phyloP scores from a whole-genome alignment of 1,140 invertebrate species.

The Drosophila aff. region DNA sequence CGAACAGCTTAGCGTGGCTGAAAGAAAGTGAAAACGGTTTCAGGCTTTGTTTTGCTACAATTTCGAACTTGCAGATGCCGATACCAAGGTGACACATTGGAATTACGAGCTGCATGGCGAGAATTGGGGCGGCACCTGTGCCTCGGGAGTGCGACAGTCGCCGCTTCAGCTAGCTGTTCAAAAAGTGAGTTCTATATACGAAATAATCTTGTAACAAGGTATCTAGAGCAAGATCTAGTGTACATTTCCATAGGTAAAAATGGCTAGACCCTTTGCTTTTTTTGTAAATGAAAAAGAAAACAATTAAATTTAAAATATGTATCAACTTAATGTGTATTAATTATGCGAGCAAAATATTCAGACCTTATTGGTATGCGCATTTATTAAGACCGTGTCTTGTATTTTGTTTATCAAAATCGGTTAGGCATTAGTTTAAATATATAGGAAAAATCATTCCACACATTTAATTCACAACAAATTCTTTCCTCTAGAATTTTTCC shows the following conservation, averaged over 20 bases:
- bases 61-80: slow-evolving; percentile 40
- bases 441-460: neutral
- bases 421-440: neutral
- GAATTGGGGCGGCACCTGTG: slow-evolving; percentile 41
- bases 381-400: slow-evolving; percentile 3
- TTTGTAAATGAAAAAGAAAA: neutral
- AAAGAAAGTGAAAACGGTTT: slow-evolving; percentile 52
- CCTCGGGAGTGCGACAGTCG: slow-evolving; percentile 47
- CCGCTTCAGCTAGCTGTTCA: slow-evolving; percentile 45
- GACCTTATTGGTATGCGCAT: slow-evolving; percentile 28
- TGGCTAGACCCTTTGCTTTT: neutral
- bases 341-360: slow-evolving; percentile 14
- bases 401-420: neutral
- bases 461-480: neutral
- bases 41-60: slow-evolving; percentile 17
- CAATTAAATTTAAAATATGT: slow-evolving; percentile 17
- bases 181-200: slow-evolving; percentile 25
- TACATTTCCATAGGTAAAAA: neutral
- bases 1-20: slow-evolving; percentile 9
- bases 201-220: neutral
- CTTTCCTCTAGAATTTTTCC: neutral
- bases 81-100: slow-evolving; percentile 29
- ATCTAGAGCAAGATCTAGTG: neutral
- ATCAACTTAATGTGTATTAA: slow-evolving; percentile 22
- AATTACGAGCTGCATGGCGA: slow-evolving; percentile 43